A percentile compares a stretch with the other conserved stretches of the same genome.
phyloP scores from a whole-genome alignment of 2,113 vertebrate species.

The Dendropsophus ebraccatus region DNA sequence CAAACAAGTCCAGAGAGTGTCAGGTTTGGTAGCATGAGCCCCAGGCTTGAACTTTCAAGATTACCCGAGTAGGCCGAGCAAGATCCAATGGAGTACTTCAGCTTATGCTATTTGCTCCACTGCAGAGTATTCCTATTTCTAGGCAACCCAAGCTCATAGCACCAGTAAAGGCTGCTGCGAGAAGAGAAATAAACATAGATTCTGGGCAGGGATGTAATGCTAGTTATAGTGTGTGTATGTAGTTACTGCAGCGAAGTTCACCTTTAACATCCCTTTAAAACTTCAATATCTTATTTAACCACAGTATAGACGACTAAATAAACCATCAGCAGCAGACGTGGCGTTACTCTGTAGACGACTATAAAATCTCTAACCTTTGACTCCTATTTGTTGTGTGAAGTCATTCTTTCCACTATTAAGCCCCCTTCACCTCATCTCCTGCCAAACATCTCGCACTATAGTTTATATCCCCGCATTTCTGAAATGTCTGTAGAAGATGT shows the following conservation, averaged over 20 bases:
- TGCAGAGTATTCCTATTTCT: too few species aligned
- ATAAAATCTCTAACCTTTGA: slow-evolving; percentile 1
- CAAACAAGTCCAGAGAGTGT: too few species aligned
- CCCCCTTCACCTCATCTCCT: background rate
- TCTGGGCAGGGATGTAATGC: background rate
- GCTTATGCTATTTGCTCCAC: too few species aligned
- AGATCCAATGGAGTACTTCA: too few species aligned
- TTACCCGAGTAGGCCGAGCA: too few species aligned
- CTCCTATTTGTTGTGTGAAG: slow-evolving; percentile 2
- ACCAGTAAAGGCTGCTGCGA: too few species aligned
- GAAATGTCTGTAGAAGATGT: background rate
- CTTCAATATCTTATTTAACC: background rate
- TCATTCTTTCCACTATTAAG: slow-evolving; percentile 37
- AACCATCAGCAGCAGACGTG: background rate
- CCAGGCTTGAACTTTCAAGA: too few species aligned
- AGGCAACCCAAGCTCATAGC: too few species aligned
- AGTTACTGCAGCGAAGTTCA: background rate
- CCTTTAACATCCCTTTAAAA: background rate
- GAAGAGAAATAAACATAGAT: background rate
- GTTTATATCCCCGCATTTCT: slow-evolving; percentile 14
- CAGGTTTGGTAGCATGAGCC: too few species aligned
- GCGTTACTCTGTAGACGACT: background rate
- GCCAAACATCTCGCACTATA: slow-evolving; percentile 12
- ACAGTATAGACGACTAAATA: background rate
- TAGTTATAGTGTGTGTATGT: background rate